A percentile compares a stretch with the other conserved stretches of the same genome.
These are phyloP conservation scores for Desmodus rotundus DNA, from an alignment of 2,113 vertebrate species.

Conservation along the genomic window DNA sequence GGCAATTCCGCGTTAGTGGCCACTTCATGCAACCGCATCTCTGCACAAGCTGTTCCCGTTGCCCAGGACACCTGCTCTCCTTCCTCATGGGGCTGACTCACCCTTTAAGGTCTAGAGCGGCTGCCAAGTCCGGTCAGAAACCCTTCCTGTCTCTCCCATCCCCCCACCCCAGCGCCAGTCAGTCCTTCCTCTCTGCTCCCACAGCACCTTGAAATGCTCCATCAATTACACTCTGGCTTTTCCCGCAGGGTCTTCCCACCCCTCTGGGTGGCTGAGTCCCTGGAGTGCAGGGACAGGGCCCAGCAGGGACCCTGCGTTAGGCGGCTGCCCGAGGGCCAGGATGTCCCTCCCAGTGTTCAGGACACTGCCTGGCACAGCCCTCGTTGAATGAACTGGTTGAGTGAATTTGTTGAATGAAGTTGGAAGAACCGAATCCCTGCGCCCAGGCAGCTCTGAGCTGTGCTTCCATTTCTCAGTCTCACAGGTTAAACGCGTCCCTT, in stretches of 20 bases:
- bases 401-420: not conserved
- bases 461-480: not conserved
- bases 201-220: not conserved
- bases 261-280: not conserved
- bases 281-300: not conserved
- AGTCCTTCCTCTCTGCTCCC: not conserved
- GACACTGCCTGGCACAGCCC: not conserved
- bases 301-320: not conserved
- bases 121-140: not conserved
- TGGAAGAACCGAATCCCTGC: not conserved
- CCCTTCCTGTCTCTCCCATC: not conserved
- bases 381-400: not conserved
- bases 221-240: not conserved
- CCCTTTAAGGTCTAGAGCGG: not conserved
- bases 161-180: not conserved
- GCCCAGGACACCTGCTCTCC: not conserved
- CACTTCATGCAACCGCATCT: not conserved
- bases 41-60: not conserved
- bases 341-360: not conserved
- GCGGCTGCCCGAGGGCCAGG: not conserved
- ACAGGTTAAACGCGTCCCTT: not conserved
- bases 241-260: not conserved
- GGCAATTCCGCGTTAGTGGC: accelerated
- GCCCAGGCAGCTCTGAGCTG: not conserved
- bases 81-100: not conserved